A percentile compares a stretch with the other conserved stretches of the same genome.
Conservation (phyloP, 1,140 invertebrate genomes). For the Cephus cinctus region DNA sequence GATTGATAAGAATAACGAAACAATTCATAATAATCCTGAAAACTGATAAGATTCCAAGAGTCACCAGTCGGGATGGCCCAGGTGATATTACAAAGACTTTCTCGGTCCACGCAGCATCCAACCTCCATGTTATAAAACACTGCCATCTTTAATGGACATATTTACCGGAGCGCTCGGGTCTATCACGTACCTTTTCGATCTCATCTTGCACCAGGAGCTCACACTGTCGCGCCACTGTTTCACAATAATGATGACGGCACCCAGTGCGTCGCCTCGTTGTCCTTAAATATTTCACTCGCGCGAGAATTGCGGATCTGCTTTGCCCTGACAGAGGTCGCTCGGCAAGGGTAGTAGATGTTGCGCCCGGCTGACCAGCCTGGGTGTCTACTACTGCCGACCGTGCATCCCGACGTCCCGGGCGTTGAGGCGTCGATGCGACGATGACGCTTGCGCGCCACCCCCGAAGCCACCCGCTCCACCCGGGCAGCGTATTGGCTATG, state of each 20-base stretch:
- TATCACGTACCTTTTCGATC: slow-evolving; percentile 37
- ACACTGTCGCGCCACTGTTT: slow-evolving; percentile 22
- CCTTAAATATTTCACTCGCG: slow-evolving; percentile 6
- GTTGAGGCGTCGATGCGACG: slow-evolving; percentile 45
- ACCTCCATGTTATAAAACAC: slow-evolving; percentile 26
- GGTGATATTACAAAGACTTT: not conserved
- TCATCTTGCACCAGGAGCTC: slow-evolving; percentile 31
- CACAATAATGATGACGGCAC: too few species aligned
- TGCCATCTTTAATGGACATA: slow-evolving; percentile 32
- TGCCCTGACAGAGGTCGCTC: slow-evolving; percentile 17
- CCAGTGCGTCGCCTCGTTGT: slow-evolving; percentile 9
- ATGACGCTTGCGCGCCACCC: slow-evolving; percentile 50
- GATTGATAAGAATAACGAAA: too few species aligned
- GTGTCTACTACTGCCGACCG: slow-evolving; percentile 47
- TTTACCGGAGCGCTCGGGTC: slow-evolving; percentile 8
- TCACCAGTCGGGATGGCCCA: too few species aligned
- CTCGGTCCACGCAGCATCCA: slow-evolving; percentile 35
- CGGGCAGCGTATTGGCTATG: slow-evolving; percentile 28
- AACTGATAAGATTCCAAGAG: not conserved
- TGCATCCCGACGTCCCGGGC: slow-evolving; percentile 24
- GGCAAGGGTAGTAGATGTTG: slow-evolving; percentile 4
- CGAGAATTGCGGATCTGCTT: slow-evolving; percentile 1
- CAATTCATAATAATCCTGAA: too few species aligned
- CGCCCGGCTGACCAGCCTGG: slow-evolving; percentile 43
- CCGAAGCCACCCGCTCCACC: slow-evolving; percentile 32